Evolutionary conservation across 2,888 invertebrate genomes (phyloP), one percentile per base, ranked within the genome.

Genomic region (Melanotus villosus): DNA sequence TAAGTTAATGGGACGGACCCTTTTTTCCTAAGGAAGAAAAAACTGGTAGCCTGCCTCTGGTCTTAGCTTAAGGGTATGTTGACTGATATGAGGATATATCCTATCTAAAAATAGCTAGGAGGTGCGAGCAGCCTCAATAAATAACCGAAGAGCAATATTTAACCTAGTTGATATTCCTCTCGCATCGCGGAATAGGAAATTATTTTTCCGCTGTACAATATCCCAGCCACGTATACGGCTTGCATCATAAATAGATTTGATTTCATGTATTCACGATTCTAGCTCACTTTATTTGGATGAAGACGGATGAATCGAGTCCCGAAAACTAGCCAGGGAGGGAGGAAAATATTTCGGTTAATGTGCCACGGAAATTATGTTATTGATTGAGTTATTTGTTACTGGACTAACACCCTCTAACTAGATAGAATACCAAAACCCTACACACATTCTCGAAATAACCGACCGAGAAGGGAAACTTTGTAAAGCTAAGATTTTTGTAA

Each of bases 131-230:
- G 64, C 71, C 73, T 75, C 75, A 65, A 75, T 78, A 78, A 77
- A 77, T 78, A 78, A 77, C 77, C 72, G 71, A 70, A 74, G 75
- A 72, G 76, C 77, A 76, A 77, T 79, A 78, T 79, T 79, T 78
- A 79, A 77, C 75, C 77, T 79, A 77, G 77, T 80, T 80, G 78
- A 75, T 78, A 80, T 80, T 80, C 80, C 78, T 77, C 75, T 69
- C 58, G 72, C 76, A 73, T 67, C 72, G 67, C 76, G 76, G 76
- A 79, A 78, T 79, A 78, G 80, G 80, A 80, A 80, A 80, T 80
- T 80, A 80, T 80, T 80, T 80, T 80, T 80, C 79, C 80, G 80
- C 76, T 78, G 79, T 79, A 79, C 78, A 79, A 79, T 80, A 79
- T 78, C 73, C 79, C 79, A 75, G 75, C 73, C 67, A 71, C 72